Conservation (phyloP, 2,888 invertebrate genomes). For the Orthosia incerta region DNA sequence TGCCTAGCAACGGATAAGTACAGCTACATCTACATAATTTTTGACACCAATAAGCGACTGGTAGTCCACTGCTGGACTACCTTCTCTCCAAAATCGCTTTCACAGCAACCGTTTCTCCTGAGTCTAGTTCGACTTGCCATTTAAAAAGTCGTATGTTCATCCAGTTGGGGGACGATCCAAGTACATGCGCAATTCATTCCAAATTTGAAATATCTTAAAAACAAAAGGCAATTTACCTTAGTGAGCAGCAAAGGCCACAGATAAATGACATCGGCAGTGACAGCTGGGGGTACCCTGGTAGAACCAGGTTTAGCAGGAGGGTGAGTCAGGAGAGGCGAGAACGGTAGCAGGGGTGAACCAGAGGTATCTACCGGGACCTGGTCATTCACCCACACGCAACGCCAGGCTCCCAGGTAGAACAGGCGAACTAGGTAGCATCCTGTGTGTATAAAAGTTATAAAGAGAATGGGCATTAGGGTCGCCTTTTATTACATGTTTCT, state of each 20-base stretch:
- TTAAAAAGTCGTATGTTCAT: not conserved
- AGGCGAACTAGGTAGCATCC: slow-evolving; percentile 87
- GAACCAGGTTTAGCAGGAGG: slow-evolving; percentile 69
- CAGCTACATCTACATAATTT: not conserved
- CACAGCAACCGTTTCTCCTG: not conserved
- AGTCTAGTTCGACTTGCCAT: not conserved
- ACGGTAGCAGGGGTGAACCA: slow-evolving; percentile 83
- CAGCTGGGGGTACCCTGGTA: slow-evolving; percentile 67
- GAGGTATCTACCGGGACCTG: slow-evolving; percentile 83
- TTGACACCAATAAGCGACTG: not conserved
- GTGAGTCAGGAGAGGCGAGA: slow-evolving; percentile 78
- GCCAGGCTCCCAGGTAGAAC: slow-evolving; percentile 85
- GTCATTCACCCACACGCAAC: slow-evolving; percentile 87
- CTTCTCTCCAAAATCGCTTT: not conserved
- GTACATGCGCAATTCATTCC: no score
- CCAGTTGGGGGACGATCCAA: no score
- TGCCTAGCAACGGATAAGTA: no score
- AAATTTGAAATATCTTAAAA: no score
- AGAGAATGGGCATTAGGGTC: not conserved
- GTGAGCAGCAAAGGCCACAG: slow-evolving; percentile 86
- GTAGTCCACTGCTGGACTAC: no score
- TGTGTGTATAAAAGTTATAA: slow-evolving; percentile 49
- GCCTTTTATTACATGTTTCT: not conserved
- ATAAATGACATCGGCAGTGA: slow-evolving; percentile 74
- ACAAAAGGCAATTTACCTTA: slow-evolving; percentile 74